Percentiles rank a stretch among this genome's conserved stretches.
Conservation (phyloP, 2,113 vertebrate species). For the Alethe diademata region DNA sequence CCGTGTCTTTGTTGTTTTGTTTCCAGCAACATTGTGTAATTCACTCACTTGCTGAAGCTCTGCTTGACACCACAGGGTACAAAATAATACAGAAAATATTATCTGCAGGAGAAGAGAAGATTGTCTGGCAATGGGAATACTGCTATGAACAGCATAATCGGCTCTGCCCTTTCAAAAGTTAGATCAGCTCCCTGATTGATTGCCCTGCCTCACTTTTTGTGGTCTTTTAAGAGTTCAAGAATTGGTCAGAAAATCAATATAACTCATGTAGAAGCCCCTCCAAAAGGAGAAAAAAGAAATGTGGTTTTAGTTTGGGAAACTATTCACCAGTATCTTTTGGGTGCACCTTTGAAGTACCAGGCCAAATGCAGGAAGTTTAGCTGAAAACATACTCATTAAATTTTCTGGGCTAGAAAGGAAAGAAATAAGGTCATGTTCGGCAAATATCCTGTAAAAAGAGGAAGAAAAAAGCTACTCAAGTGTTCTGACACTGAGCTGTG, state of each 20-base stretch:
- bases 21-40: constrained; percentile 13
- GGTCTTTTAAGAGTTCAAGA: constrained; percentile 9
- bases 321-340: constrained; percentile 57
- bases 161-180: constrained; percentile 43
- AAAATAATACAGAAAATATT: constrained; percentile 24
- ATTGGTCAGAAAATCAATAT: constrained; percentile 49
- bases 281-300: background rate
- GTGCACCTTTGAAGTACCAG: constrained; percentile 42
- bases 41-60: constrained; percentile 3
- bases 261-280: constrained; percentile 7
- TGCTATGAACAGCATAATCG: constrained; percentile 6
- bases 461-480: background rate
- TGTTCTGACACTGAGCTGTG: background rate
- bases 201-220: constrained; percentile 6
- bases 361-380: constrained; percentile 35
- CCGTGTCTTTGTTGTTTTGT: constrained; percentile 2
- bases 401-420: constrained; percentile 23
- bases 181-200: constrained; percentile 46
- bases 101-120: constrained; percentile 44
- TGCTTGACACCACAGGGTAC: constrained; percentile 20
- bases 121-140: background rate
- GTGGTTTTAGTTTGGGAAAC: constrained; percentile 34
- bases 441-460: constrained; percentile 26
- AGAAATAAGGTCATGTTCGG: constrained; percentile 39
- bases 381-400: constrained; percentile 57